Evolutionary conservation across 2,113 vertebrate genomes (phyloP), one percentile per base, ranked within the genome.

Genomic region (Leptocoma aspasia): DNA sequence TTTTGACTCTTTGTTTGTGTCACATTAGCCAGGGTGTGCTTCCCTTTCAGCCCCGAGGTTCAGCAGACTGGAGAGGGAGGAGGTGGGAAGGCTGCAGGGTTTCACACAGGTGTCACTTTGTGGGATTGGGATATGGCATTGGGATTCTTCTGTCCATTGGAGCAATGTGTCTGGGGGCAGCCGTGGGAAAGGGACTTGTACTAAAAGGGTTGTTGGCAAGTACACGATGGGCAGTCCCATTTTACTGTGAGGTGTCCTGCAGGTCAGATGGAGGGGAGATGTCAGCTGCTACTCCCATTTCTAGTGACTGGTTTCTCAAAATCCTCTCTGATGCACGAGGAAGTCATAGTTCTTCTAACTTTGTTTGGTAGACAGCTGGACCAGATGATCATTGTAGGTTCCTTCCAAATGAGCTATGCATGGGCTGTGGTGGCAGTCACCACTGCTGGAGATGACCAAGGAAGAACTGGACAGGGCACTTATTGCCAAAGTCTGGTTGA

Each of bases 91-190:
- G 28, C 42, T 53, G 35, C 15, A 47, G 42, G 18, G 13, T 39
- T 27, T 61, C 61, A 33, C 15, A 10, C 13, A 21, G 14, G 12
- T 2, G 1, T 72, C 27, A 4, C 13, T 65, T 56, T 10, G 13
- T 10, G 53, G 14, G 33, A 16, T 37, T 44, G n/a, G n/a, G 31
- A 24, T 3, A 13, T 7, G 73, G 37, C 28, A 7, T 0, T 17
- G 16, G 27, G 37, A 31, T 73, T 37, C 21, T 37, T 33, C 20
- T 31, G 12, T 39, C 21, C 14, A 1, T 18, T 72, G 44, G 27
- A 76, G 9, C 13, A 60, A 15, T 0, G 0, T 3, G 2, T 27
- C 42, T 45, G 49, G 23, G 56, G 44, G 15, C 13, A 71, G 23
- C 10, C 49, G 18, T 66, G 20, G 45, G 13, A 49, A 41, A 56